Evolutionary conservation across 2,797 vertebrate genomes (phyloP).

Genomic region (Ctenochaetus hawaiiensis): DNA sequence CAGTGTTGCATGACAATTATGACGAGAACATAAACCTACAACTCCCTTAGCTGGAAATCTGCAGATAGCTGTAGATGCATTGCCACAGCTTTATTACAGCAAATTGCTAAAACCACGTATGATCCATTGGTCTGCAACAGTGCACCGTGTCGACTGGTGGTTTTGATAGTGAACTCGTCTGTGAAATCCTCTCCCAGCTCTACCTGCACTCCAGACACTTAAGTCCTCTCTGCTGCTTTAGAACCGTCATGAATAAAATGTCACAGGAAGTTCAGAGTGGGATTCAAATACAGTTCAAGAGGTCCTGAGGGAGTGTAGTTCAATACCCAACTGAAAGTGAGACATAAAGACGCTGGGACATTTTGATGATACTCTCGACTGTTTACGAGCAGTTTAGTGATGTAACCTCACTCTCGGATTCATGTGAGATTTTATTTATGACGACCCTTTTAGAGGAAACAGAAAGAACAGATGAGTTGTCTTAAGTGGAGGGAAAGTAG

Average conservation of each 20-base stretch:
- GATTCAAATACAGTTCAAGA: constrained; percentile 45
- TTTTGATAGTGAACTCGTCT: too few species aligned
- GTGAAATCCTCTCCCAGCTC: constrained; percentile 14
- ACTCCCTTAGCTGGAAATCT: background rate
- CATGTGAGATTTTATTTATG: constrained; percentile 63
- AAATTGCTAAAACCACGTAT: too few species aligned
- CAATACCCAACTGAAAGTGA: background rate
- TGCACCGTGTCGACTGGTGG: too few species aligned
- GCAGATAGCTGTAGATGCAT: too few species aligned
- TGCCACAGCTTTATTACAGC: too few species aligned
- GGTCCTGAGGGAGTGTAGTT: constrained; percentile 25
- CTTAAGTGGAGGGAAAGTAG: background rate
- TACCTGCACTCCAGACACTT: constrained; percentile 23
- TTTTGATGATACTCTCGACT: constrained; percentile 27
- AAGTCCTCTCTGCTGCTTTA: constrained; percentile 32
- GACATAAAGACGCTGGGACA: constrained; percentile 16
- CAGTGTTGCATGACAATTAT: too few species aligned
- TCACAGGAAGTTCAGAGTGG: constrained; percentile 4
- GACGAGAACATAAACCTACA: too few species aligned
- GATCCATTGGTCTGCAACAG: too few species aligned
- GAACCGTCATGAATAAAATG: constrained; percentile 55
- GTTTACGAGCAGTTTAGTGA: constrained; percentile 36
- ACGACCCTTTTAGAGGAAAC: constrained; percentile 44
- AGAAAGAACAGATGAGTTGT: constrained; percentile 24
- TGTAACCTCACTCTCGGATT: constrained; percentile 59